Evolutionary conservation across 2,888 invertebrate genomes (phyloP), one percentile per base, ranked within the genome.

Genomic region (Baronia brevicornis): DNA sequence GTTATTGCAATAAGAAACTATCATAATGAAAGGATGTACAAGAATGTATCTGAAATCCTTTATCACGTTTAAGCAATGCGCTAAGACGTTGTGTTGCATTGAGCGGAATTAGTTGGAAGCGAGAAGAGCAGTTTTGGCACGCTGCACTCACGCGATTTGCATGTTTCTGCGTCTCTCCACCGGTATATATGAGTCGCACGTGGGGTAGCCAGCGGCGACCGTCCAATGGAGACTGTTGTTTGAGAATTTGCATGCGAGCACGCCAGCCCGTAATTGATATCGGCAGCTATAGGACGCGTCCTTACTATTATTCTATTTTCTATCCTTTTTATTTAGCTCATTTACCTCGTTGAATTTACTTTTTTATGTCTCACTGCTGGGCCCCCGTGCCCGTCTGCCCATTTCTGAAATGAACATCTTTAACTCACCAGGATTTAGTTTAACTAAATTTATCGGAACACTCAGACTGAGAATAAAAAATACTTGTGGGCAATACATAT

Each of bases 161-260:
- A 71, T 79, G 71, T 69, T 66, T 64, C 59, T 56, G 56, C 59
- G 57, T 54, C 50, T 52, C 46, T 51, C n/a, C n/a, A n/a, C n/a
- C n/a, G n/a, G n/a, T 48, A 48, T 53, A 59, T 60, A 61, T 55
- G 55, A 55, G 41, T 44, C 50, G 65, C 72, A 67, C 67, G 71
- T 71, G 71, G 65, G 49, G 54, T 47, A 52, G 52, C 54, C 55
- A 51, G 48, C 53, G 52, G 47, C 46, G 41, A 42, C 39, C 47
- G 44, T 52, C 52, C 56, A 56, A 61, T 62, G 49, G 46, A 63
- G 52, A 54, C 54, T 51, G 55, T 54, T 60, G 60, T 52, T 53
- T 41, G 38, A 38, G 33, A 46, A 57, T 61, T 62, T 62, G 54
- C 57, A 63, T 60, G 48, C 44, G 44, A 46, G 41, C 41, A 39